These are phyloP conservation scores for Astyanax mexicanus DNA, from an alignment of 2,797 vertebrate genomes.

Conservation along the genomic window DNA sequence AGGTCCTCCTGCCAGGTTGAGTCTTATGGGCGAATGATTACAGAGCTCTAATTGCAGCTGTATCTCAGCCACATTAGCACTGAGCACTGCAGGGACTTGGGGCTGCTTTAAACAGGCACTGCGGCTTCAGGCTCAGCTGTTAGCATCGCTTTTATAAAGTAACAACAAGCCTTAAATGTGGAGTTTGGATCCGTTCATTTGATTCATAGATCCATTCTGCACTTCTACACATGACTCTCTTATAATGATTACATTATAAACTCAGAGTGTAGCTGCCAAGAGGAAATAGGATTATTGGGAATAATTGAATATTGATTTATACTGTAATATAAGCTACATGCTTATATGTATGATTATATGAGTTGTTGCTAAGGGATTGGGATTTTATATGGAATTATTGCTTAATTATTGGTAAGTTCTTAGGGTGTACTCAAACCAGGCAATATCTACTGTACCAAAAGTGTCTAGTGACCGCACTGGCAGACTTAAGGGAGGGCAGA, in stretches of 20 bases:
- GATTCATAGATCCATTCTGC: background rate
- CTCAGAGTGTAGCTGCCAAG: background rate
- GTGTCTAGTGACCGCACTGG: too few relatives aligned
- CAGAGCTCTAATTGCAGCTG: conserved; percentile 32
- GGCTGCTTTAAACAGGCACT: background rate
- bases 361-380: background rate
- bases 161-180: background rate
- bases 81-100: background rate
- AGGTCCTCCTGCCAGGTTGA: conserved; percentile 31
- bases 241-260: background rate
- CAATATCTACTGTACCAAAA: too few relatives aligned
- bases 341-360: too few relatives aligned
- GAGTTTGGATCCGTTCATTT: background rate
- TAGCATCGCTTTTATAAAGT: background rate
- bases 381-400: background rate
- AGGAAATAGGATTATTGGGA: background rate
- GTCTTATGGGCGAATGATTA: conserved; percentile 42
- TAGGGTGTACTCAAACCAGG: too few relatives aligned
- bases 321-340: too few relatives aligned
- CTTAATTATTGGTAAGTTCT: too few relatives aligned
- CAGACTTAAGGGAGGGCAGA: too few relatives aligned
- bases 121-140: conserved; percentile 14
- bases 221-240: background rate
- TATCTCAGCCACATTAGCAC: conserved; percentile 60
- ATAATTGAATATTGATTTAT: too few relatives aligned